These are phyloP conservation scores for Drosophila anceps DNA, from an alignment of 2,888 invertebrate species.

Conservation along the genomic window DNA sequence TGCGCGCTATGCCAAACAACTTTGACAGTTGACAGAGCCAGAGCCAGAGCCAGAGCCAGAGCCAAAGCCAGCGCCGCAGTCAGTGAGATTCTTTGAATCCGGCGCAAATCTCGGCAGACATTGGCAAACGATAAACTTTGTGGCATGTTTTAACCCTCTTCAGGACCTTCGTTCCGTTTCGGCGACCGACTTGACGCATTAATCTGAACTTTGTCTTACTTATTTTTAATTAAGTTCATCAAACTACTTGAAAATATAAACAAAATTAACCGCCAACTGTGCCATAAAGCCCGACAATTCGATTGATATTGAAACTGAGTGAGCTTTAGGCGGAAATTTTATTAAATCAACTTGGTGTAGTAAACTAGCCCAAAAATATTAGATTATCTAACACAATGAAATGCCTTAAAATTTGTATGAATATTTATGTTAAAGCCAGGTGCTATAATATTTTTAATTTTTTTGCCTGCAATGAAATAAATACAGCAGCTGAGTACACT, in stretches of 20 bases:
- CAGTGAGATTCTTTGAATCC: slow-evolving; percentile 5
- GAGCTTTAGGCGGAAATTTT: not conserved
- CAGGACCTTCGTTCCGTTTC: slow-evolving; percentile 39
- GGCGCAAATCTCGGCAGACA: slow-evolving; percentile 42
- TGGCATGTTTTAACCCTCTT: slow-evolving; percentile 52
- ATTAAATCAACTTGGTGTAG: not conserved
- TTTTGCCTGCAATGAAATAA: too few relatives aligned
- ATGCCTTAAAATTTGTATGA: too few relatives aligned
- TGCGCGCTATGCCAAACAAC: slow-evolving; percentile 34
- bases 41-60: slow-evolving; percentile 1
- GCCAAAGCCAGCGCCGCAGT: not conserved
- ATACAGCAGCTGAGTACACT: too few relatives aligned
- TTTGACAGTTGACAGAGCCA: slow-evolving; percentile 56
- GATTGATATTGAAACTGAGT: slow-evolving; percentile 4
- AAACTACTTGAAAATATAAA: slow-evolving; percentile 77
- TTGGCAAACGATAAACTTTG: slow-evolving; percentile 48
- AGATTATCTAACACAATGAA: not conserved
- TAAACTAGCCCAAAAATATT: not conserved
- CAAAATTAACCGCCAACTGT: slow-evolving; percentile 64
- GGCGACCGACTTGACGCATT: slow-evolving; percentile 49
- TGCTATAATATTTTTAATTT: too few relatives aligned
- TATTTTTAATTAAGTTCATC: slow-evolving; percentile 79
- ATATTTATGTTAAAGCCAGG: too few relatives aligned
- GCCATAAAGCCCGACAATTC: slow-evolving; percentile 5
- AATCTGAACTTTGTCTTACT: slow-evolving; percentile 74